Evolutionary conservation across 2,888 invertebrate genomes (phyloP).

Genomic region (Caenorhabditis sp.): DNA sequence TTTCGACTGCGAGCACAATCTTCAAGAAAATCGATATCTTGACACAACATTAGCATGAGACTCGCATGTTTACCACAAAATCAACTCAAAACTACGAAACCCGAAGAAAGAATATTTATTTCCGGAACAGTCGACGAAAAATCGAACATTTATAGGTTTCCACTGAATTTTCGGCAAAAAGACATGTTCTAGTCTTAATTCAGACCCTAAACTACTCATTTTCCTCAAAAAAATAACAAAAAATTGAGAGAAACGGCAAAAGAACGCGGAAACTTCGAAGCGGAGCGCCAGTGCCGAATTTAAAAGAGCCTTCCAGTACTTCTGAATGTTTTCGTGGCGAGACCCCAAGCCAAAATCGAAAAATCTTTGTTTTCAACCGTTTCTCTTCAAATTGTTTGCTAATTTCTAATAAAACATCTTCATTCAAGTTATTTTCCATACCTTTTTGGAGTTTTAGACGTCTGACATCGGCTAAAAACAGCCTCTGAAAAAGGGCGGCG

Average conservation of each 20-base stretch:
- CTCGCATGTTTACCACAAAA: no score
- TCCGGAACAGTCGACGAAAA: no score
- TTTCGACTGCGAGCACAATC: background rate
- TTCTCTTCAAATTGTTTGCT: background rate
- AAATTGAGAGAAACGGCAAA: background rate
- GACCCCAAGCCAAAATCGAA: conserved; percentile 15
- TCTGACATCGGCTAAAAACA: background rate
- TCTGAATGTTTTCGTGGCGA: conserved; percentile 44
- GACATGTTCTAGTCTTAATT: no score
- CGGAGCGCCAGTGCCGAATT: conserved; percentile 3
- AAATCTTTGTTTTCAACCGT: background rate
- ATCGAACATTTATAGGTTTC: no score
- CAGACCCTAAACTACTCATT: no score
- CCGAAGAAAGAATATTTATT: no score
- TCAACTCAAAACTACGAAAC: no score
- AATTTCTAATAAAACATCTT: background rate
- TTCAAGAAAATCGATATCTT: background rate
- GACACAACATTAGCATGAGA: no score
- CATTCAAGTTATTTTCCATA: background rate
- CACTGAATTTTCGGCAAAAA: no score
- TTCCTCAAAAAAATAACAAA: no score
- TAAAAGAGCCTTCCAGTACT: conserved; percentile 42
- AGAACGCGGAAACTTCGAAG: background rate
- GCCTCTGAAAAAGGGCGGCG: background rate
- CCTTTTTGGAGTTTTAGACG: background rate